phyloP scores from a whole-genome alignment of 1,140 invertebrate species.

The Gryllus bimaculatus region DNA sequence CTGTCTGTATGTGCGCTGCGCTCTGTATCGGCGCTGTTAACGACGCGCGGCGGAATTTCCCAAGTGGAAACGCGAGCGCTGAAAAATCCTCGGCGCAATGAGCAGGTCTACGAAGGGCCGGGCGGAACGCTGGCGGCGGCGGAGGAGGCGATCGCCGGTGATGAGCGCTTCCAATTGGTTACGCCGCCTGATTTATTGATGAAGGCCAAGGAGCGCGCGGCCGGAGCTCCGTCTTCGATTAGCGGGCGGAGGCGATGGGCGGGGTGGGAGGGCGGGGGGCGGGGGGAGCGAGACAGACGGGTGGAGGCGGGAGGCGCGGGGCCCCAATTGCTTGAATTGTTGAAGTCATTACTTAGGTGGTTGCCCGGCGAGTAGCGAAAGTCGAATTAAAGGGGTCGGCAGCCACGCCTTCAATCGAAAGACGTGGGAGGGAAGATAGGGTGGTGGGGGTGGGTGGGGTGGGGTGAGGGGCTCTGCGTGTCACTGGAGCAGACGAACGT shows the following conservation, averaged over 20 bases:
- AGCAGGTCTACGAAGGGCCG: neutral
- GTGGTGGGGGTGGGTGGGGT: too few relatives aligned
- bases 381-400: neutral
- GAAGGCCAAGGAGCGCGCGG: neutral
- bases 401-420: too few relatives aligned
- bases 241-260: too few relatives aligned
- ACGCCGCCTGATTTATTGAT: slow-evolving; percentile 1
- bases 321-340: neutral
- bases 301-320: too few relatives aligned
- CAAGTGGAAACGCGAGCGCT: neutral
- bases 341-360: neutral
- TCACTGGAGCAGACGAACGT: too few relatives aligned
- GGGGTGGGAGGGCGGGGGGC: too few relatives aligned
- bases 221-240: neutral
- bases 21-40: neutral
- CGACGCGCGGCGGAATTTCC: neutral
- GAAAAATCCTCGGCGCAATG: neutral
- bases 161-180: neutral
- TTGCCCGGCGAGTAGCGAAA: neutral
- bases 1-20: neutral
- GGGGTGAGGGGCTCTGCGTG: too few relatives aligned
- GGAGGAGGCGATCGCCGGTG: neutral
- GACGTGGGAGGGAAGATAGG: too few relatives aligned
- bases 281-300: too few relatives aligned
- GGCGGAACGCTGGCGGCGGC: too few relatives aligned